Percentiles rank a stretch among this genome's conserved stretches.
These are phyloP conservation scores for Noctuana brunneofusca DNA, from an alignment of 2,888 invertebrate genomes.

Conservation along the genomic window DNA sequence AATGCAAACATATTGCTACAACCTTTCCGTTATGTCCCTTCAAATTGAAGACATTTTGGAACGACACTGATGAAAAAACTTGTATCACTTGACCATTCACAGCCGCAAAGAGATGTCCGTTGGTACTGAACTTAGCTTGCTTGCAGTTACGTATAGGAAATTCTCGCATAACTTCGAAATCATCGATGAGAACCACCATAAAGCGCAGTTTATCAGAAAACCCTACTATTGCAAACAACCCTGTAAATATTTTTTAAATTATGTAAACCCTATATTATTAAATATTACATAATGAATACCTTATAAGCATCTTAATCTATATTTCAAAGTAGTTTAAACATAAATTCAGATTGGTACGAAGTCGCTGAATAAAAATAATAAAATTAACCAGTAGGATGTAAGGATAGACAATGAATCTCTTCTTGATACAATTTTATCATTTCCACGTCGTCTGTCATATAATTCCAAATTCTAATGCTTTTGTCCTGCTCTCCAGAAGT, in stretches of 20 bases:
- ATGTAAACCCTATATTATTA: no score
- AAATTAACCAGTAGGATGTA: conserved; percentile 84
- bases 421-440: conserved; percentile 92
- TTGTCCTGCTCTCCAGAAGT: conserved; percentile 91
- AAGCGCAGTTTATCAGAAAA: conserved; percentile 95
- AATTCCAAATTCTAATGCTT: conserved; percentile 96
- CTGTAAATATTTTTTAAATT: conserved; percentile 77
- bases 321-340: background rate
- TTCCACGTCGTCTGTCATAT: conserved; percentile 91
- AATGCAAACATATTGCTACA: background rate
- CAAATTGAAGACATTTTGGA: conserved; percentile 87
- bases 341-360: background rate
- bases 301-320: background rate
- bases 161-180: conserved; percentile 88
- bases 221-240: conserved; percentile 93
- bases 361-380: background rate
- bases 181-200: conserved; percentile 94
- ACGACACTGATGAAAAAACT: conserved; percentile 91
- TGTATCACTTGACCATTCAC: conserved; percentile 94
- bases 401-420: conserved; percentile 88
- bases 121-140: conserved; percentile 90
- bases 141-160: conserved; percentile 90
- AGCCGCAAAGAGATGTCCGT: conserved; percentile 95
- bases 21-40: conserved; percentile 92
- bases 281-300: no score